These are phyloP conservation scores for Nezara viridula DNA, from an alignment of 2,888 invertebrate species.

Conservation along the genomic window DNA sequence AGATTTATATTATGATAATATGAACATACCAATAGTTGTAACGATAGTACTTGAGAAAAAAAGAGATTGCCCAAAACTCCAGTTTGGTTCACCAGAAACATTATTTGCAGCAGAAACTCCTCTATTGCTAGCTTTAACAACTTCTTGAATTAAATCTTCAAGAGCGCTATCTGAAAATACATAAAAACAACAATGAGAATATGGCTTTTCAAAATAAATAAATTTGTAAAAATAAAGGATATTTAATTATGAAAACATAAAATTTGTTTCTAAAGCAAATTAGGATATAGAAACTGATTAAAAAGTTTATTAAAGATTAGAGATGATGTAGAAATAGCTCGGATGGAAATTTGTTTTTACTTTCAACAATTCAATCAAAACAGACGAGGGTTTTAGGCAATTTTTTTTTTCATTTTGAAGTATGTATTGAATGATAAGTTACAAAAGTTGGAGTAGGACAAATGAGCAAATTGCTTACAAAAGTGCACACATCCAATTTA, in stretches of 20 bases:
- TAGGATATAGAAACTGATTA: not conserved
- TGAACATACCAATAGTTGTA: constrained; percentile 85
- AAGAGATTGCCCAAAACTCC: constrained; percentile 91
- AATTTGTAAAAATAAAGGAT: not conserved
- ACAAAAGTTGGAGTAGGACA: too few relatives aligned
- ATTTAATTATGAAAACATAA: not conserved
- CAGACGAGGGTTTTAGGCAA: too few relatives aligned
- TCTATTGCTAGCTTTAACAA: constrained; percentile 81
- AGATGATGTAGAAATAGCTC: not conserved
- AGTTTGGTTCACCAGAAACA: constrained; percentile 84
- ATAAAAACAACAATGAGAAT: not conserved
- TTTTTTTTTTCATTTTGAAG: too few relatives aligned
- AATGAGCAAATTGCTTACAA: too few relatives aligned
- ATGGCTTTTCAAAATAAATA: too few relatives aligned
- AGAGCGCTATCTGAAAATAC: constrained; percentile 78
- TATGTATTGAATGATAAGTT: too few relatives aligned
- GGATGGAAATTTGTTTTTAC: too few relatives aligned
- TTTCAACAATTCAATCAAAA: too few relatives aligned
- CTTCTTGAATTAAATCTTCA: constrained; percentile 79
- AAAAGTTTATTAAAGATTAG: not conserved
- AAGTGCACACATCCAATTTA: too few relatives aligned
- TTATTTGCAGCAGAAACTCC: constrained; percentile 84
- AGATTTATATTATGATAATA: not conserved
- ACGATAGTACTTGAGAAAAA: constrained; percentile 91
- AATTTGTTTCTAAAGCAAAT: not conserved